phyloP scores from a whole-genome alignment of 2,113 vertebrate genomes.

The Trematocara zebra region DNA sequence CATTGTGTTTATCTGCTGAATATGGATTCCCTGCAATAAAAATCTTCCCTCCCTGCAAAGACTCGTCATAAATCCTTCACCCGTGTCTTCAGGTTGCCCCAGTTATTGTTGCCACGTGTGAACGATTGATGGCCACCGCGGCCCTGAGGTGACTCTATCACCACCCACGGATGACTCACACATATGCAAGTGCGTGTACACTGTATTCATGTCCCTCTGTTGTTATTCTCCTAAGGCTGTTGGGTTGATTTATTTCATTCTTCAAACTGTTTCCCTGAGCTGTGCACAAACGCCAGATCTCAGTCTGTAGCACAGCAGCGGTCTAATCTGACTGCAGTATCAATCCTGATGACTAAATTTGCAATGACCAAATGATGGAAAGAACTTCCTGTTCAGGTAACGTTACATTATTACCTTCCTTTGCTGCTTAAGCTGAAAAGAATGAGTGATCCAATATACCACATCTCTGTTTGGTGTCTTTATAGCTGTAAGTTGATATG shows the following conservation, averaged over 20 bases:
- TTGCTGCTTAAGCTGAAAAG: neutral
- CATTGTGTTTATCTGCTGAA: slow-evolving; percentile 40
- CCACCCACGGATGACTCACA: slow-evolving; percentile 64
- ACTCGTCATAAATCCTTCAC: slow-evolving; percentile 10
- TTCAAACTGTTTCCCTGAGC: neutral
- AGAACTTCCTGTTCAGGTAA: neutral
- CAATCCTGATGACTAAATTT: neutral
- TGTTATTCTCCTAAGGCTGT: slow-evolving; percentile 5
- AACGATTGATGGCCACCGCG: slow-evolving; percentile 13
- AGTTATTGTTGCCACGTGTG: slow-evolving; percentile 32
- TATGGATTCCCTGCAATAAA: slow-evolving; percentile 40
- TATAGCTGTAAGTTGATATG: neutral
- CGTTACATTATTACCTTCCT: neutral
- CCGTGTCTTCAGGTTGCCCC: neutral
- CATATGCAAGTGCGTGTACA: neutral
- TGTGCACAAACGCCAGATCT: neutral
- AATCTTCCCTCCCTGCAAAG: slow-evolving; percentile 8
- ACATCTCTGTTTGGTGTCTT: neutral
- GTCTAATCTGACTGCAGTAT: neutral
- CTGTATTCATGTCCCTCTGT: slow-evolving; percentile 12
- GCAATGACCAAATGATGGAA: neutral
- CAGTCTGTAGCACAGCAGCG: neutral
- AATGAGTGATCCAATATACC: neutral
- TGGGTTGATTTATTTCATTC: slow-evolving; percentile 50
- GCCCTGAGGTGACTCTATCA: slow-evolving; percentile 35